These are phyloP conservation scores for Phoeniculus purpureus DNA, from an alignment of 2,797 vertebrate genomes.

Conservation along the genomic window DNA sequence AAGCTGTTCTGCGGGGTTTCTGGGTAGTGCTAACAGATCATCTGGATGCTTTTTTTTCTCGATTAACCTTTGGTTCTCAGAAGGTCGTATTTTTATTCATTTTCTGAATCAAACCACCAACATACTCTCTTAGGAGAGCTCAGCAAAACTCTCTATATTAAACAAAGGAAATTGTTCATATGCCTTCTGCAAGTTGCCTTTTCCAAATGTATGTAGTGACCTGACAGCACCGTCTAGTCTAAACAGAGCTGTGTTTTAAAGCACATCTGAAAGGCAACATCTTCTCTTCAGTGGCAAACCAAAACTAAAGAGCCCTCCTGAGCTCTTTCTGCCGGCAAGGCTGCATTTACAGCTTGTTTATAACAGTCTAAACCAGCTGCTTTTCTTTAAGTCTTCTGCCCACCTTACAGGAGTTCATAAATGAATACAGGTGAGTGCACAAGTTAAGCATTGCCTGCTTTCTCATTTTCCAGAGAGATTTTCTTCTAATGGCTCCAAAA, in stretches of 20 bases:
- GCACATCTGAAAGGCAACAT: neutral
- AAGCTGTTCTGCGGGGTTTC: neutral
- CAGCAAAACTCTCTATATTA: slow-evolving; percentile 2
- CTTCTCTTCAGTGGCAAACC: neutral
- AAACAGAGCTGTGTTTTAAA: slow-evolving; percentile 49
- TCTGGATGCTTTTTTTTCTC: slow-evolving; percentile 33
- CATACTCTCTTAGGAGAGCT: slow-evolving; percentile 16
- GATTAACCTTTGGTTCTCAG: slow-evolving; percentile 52
- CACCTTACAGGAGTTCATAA: neutral
- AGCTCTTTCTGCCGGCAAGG: neutral
- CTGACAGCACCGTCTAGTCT: slow-evolving; percentile 4
- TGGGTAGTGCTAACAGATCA: slow-evolving; percentile 18
- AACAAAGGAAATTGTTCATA: slow-evolving; percentile 64
- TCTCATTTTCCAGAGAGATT: neutral
- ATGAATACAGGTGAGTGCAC: neutral
- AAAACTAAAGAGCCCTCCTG: neutral
- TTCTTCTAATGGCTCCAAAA: neutral
- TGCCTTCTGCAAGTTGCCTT: neutral
- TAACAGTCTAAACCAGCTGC: neutral
- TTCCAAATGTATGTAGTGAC: slow-evolving; percentile 22
- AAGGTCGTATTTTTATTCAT: slow-evolving; percentile 41
- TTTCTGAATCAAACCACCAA: slow-evolving; percentile 20
- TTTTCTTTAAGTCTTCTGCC: slow-evolving; percentile 21
- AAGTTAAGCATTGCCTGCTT: neutral
- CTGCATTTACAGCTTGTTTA: slow-evolving; percentile 21